A percentile compares a stretch with the other conserved stretches of the same genome.
Conservation (phyloP, 2,797 vertebrate genomes). For the Masticophis lateralis region DNA sequence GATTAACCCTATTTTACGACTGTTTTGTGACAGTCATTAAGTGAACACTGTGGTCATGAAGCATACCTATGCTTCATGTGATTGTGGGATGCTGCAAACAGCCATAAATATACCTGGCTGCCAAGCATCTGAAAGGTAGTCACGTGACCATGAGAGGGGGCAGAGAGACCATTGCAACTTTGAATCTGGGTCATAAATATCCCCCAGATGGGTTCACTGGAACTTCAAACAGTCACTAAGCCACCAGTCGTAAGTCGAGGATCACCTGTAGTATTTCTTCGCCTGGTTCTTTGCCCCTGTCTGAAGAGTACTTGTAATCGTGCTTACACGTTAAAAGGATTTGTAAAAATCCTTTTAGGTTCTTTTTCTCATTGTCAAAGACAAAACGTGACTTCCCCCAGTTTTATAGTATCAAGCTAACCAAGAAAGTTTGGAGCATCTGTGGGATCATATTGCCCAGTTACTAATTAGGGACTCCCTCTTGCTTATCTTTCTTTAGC, state of each 20-base stretch:
- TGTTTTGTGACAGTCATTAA: not conserved
- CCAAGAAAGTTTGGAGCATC: accelerated
- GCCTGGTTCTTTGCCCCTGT: not conserved
- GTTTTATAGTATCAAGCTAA: not conserved
- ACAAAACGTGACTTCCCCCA: not conserved
- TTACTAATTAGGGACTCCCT: slow-evolving; percentile 46
- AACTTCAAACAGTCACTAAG: not conserved
- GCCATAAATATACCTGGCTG: not conserved
- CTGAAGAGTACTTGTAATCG: not conserved
- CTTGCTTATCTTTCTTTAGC: slow-evolving; percentile 58
- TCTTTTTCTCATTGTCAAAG: accelerated
- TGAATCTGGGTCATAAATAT: not conserved
- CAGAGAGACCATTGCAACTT: not conserved
- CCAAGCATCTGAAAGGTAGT: not conserved
- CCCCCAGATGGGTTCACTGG: not conserved
- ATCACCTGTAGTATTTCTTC: not conserved
- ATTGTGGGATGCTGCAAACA: not conserved
- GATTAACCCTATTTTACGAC: not conserved
- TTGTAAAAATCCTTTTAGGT: not conserved
- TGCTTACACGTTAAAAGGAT: no score
- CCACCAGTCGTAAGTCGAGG: not conserved
- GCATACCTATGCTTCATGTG: not conserved
- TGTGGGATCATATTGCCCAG: not conserved
- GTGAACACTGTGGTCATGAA: not conserved
- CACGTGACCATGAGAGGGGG: not conserved